These are phyloP conservation scores for Pseudonaja textilis DNA, from an alignment of 2,113 vertebrate species.

Conservation along the genomic window DNA sequence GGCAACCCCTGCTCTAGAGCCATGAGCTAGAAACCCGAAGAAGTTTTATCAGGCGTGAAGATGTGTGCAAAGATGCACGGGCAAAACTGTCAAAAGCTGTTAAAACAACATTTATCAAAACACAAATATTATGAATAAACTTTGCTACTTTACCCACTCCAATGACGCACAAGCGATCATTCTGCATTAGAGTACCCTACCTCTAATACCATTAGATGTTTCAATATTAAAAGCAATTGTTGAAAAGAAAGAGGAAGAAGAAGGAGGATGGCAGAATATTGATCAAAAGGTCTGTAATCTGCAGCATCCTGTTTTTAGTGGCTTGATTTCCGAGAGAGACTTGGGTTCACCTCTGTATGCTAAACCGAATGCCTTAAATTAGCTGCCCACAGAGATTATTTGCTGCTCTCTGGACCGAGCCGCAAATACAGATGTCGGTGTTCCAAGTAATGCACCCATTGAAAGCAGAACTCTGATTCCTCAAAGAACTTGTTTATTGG, in stretches of 20 bases:
- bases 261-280: background rate
- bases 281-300: background rate
- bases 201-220: background rate
- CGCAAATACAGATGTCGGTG: no score
- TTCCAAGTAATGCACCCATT: no score
- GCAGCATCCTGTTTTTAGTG: background rate
- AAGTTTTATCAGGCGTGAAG: background rate
- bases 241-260: background rate
- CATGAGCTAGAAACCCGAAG: background rate
- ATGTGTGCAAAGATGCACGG: background rate
- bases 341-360: background rate
- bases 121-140: background rate
- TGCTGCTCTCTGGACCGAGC: background rate
- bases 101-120: background rate
- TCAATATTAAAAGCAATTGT: background rate
- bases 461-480: no score
- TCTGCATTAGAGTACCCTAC: background rate
- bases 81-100: background rate
- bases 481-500: no score
- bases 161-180: background rate
- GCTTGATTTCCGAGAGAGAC: background rate
- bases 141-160: background rate
- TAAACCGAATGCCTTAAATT: background rate
- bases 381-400: background rate
- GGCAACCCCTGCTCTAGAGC: background rate